These are phyloP conservation scores for Montifringilla adamsi DNA, from an alignment of 2,113 vertebrate genomes.

Conservation along the genomic window DNA sequence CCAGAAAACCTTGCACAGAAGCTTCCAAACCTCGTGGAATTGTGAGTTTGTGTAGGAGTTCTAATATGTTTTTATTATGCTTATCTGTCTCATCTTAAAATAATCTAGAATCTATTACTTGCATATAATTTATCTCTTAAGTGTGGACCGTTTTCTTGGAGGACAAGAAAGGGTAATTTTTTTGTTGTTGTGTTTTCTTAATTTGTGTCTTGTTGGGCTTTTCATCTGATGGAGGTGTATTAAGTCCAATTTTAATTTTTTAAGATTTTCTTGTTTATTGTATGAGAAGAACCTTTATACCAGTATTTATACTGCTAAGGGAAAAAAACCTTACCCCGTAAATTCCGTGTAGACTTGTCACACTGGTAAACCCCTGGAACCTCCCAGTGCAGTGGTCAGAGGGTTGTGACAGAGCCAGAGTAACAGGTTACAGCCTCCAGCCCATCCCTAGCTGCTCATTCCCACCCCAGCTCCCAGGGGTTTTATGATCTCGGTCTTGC, in stretches of 20 bases:
- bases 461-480: neutral
- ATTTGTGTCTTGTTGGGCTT: neutral
- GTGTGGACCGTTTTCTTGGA: neutral
- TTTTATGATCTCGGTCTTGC: neutral
- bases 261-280: neutral
- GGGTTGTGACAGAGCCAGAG: neutral
- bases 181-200: neutral
- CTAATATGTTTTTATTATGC: conserved; percentile 3
- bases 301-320: neutral
- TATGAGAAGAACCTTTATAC: neutral
- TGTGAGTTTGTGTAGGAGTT: conserved; percentile 83
- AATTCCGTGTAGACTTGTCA: neutral
- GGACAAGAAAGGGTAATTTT: neutral
- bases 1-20: conserved; percentile 97
- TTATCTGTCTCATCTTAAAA: conserved; percentile 13
- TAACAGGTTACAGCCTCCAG: neutral
- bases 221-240: neutral
- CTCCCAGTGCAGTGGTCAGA: neutral
- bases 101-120: conserved; percentile 15
- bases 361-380: neutral
- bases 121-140: neutral
- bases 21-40: conserved; percentile 95
- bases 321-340: neutral
- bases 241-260: neutral
- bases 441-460: neutral